phyloP scores from a whole-genome alignment of 2,113 vertebrate species.

The Corydoras maculifer region DNA sequence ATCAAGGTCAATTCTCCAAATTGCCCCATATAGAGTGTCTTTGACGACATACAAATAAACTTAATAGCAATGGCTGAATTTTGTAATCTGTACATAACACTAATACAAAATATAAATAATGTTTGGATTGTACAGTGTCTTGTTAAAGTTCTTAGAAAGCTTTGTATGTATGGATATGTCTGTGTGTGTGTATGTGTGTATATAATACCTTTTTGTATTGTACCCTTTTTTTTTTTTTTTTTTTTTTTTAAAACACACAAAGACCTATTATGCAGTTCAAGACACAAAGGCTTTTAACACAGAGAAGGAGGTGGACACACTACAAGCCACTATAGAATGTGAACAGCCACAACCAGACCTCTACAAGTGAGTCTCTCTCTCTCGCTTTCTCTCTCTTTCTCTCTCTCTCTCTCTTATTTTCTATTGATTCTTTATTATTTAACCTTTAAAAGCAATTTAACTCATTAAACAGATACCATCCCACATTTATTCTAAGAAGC shows the following conservation, averaged over 20 bases:
- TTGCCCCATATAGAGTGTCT: too few species aligned
- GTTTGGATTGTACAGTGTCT: too few species aligned
- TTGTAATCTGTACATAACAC: too few species aligned
- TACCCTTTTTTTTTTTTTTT: conserved; percentile 25
- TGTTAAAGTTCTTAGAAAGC: too few species aligned
- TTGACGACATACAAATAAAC: too few species aligned
- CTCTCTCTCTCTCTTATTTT: not conserved
- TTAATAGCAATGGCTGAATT: too few species aligned
- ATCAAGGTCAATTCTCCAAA: too few species aligned
- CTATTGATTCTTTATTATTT: too few species aligned
- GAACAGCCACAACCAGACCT: conserved; percentile 97
- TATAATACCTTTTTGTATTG: not conserved
- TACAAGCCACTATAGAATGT: conserved; percentile 93
- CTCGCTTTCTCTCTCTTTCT: conserved; percentile 6
- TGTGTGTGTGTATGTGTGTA: not conserved
- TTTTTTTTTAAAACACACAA: conserved; percentile 32
- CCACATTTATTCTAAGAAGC: too few species aligned
- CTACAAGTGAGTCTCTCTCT: conserved; percentile 79
- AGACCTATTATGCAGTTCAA: conserved; percentile 92
- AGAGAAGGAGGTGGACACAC: conserved; percentile 76
- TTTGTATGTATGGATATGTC: not conserved
- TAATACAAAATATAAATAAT: too few species aligned
- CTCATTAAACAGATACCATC: too few species aligned
- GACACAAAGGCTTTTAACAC: conserved; percentile 90
- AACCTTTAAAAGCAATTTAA: too few species aligned